These are phyloP conservation scores for Rhamphomyia laevipes DNA, from an alignment of 2,888 invertebrate species.

Conservation along the genomic window DNA sequence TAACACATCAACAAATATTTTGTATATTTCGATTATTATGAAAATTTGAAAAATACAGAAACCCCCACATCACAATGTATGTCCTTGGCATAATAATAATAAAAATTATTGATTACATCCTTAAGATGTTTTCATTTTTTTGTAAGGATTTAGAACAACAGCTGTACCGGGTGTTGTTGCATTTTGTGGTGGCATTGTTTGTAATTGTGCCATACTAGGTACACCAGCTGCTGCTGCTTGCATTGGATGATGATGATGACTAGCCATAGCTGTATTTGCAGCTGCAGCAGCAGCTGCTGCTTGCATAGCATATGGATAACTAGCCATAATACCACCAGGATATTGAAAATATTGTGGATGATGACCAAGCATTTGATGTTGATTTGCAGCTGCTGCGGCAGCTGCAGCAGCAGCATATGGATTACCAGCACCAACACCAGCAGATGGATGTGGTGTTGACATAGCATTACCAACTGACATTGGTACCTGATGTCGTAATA, in stretches of 20 bases:
- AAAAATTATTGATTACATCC: too few relatives aligned
- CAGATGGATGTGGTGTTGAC: slow-evolving; percentile 42
- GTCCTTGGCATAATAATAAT: too few relatives aligned
- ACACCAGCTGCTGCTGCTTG: slow-evolving; percentile 7
- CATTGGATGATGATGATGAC: not conserved
- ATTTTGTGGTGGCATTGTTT: slow-evolving; percentile 3
- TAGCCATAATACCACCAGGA: slow-evolving; percentile 1
- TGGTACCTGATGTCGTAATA: not conserved
- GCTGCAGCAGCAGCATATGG: slow-evolving; percentile 24
- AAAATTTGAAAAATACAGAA: too few relatives aligned
- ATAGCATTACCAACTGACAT: slow-evolving; percentile 31
- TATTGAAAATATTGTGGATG: slow-evolving; percentile 9
- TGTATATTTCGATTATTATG: too few relatives aligned
- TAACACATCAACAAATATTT: too few relatives aligned
- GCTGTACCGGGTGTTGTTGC: slow-evolving; percentile 23
- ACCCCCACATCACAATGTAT: too few relatives aligned
- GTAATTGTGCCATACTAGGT: slow-evolving; percentile 8
- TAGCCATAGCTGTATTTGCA: slow-evolving; percentile 5
- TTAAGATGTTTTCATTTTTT: slow-evolving; percentile 75
- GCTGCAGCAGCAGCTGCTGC: slow-evolving; percentile 4
- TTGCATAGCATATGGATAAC: slow-evolving; percentile 7
- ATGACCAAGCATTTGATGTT: slow-evolving; percentile 1
- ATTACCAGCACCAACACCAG: slow-evolving; percentile 37
- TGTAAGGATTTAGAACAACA: slow-evolving; percentile 68
- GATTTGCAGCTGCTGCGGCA: slow-evolving; percentile 12